phyloP scores from a whole-genome alignment of 2,797 vertebrate genomes.

The Pantherophis alleghaniensis region DNA sequence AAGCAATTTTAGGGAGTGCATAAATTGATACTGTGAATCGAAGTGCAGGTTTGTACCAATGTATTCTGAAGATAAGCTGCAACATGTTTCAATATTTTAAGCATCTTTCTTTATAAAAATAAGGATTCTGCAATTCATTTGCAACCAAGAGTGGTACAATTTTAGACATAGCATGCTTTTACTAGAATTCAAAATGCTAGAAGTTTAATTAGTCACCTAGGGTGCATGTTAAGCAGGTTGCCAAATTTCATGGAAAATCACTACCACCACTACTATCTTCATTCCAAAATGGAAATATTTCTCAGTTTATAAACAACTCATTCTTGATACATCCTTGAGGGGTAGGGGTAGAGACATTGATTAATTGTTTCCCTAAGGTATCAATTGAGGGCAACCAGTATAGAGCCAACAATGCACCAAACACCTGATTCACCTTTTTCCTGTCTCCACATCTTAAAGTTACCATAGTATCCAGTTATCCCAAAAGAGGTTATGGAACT shows the following conservation, averaged over 20 bases:
- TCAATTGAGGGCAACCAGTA: background rate
- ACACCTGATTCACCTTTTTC: background rate
- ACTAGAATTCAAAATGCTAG: background rate
- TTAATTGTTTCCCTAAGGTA: background rate
- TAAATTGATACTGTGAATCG: conserved; percentile 37
- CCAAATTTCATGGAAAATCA: background rate
- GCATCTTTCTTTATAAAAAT: background rate
- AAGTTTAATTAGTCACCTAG: background rate
- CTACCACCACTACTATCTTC: background rate
- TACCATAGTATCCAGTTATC: background rate
- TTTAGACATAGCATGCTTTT: background rate
- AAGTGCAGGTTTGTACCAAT: conserved; percentile 27
- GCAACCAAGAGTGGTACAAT: background rate
- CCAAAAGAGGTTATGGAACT: background rate
- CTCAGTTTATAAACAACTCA: background rate
- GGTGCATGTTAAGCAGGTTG: background rate
- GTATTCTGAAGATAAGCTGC: conserved; percentile 17
- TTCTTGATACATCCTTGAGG: background rate
- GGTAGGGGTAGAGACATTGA: background rate
- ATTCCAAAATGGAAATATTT: background rate
- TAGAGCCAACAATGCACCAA: background rate
- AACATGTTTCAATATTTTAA: background rate
- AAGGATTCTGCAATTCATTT: background rate
- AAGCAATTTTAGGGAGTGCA: conserved; percentile 25
- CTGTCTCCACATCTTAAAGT: background rate